Evolutionary conservation across 2,797 vertebrate genomes (phyloP).

Genomic region (Enteromius radiatus): DNA sequence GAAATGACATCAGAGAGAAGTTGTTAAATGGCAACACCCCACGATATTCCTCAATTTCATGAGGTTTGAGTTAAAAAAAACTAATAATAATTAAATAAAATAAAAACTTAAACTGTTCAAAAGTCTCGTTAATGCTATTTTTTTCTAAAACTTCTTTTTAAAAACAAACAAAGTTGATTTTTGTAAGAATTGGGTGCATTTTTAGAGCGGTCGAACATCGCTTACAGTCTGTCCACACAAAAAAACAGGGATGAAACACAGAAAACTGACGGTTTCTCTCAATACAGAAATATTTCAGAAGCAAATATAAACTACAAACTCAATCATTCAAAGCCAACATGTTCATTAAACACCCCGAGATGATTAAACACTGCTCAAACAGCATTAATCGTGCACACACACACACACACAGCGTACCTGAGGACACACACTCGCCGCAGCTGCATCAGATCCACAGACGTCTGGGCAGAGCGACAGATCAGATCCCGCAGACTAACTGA

Average conservation of each 20-base stretch:
- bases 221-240: no score
- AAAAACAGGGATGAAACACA: not conserved
- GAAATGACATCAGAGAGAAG: conserved; percentile 6
- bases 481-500: conserved; percentile 17
- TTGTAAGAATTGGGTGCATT: not conserved
- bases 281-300: not conserved
- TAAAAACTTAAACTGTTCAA: not conserved
- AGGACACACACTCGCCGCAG: conserved; percentile 1
- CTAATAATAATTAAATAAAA: no score
- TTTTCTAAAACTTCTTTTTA: not conserved
- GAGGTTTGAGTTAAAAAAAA: not conserved
- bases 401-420: conserved; percentile 35
- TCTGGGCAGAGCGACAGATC: not conserved
- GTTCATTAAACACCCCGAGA: not conserved
- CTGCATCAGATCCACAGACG: conserved; percentile 22
- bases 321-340: not conserved
- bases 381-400: not conserved
- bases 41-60: not conserved
- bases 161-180: not conserved
- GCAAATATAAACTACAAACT: not conserved
- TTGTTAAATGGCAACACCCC: not conserved
- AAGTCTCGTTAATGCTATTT: not conserved
- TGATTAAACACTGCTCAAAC: not conserved
- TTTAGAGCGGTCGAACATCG: not conserved
- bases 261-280: not conserved